A percentile compares a stretch with the other conserved stretches of the same genome.
These are phyloP conservation scores for Aphelocoma californica DNA, from an alignment of 2,797 vertebrate genomes.

Conservation along the genomic window DNA sequence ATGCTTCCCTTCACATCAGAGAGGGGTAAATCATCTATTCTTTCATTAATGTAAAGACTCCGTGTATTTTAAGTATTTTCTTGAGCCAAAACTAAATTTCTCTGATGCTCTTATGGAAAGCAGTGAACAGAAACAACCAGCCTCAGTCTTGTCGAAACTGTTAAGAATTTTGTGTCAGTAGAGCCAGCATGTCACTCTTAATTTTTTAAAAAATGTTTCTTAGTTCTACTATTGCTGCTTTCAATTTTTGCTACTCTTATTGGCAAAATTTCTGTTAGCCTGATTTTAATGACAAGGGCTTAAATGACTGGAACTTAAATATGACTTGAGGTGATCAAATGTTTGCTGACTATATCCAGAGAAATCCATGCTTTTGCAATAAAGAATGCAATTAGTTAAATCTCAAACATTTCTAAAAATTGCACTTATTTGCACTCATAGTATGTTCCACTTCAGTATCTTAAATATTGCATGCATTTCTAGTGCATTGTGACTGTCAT, in stretches of 20 bases:
- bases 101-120: background rate
- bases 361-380: background rate
- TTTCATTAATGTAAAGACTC: background rate
- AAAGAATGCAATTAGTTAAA: background rate
- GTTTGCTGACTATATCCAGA: background rate
- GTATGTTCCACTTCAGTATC: background rate
- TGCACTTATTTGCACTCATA: background rate
- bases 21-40: background rate
- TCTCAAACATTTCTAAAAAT: background rate
- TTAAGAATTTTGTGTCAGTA: background rate
- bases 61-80: background rate
- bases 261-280: background rate
- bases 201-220: background rate
- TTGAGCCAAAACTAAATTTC: background rate
- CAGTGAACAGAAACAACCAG: background rate
- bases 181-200: background rate
- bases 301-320: background rate
- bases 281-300: background rate
- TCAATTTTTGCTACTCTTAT: background rate
- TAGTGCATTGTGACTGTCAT: background rate
- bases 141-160: background rate
- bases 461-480: constrained; percentile 5
- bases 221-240: background rate
- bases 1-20: background rate
- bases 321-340: background rate